These are phyloP conservation scores for Gymnocypris eckloni DNA, from an alignment of 2,797 vertebrate species.

Conservation along the genomic window DNA sequence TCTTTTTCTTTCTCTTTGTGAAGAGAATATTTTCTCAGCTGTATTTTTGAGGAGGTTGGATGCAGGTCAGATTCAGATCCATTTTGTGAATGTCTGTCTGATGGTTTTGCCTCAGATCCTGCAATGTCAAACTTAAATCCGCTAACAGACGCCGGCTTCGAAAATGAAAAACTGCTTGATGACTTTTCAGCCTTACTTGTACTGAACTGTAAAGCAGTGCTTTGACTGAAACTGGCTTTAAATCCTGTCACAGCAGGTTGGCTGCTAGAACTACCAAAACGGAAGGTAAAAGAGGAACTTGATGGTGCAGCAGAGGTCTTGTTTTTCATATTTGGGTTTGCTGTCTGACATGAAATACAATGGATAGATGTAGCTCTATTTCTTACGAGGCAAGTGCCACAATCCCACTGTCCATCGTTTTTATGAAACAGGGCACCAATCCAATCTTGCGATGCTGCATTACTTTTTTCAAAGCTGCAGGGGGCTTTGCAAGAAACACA, in stretches of 20 bases:
- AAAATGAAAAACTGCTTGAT: conserved; percentile 84
- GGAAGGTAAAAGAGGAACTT: conserved; percentile 73
- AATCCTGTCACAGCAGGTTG: no score
- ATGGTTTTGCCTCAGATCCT: conserved; percentile 71
- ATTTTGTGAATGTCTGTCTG: conserved; percentile 51
- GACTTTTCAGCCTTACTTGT: conserved; percentile 60
- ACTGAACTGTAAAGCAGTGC: no score
- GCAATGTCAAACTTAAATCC: conserved; percentile 92
- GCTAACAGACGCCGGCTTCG: conserved; percentile 72
- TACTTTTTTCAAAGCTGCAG: background rate
- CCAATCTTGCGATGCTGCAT: background rate
- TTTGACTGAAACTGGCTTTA: no score
- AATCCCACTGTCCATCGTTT: conserved; percentile 79
- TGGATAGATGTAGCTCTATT: conserved; percentile 77
- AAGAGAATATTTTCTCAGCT: conserved; percentile 72
- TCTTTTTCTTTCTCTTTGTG: conserved; percentile 78
- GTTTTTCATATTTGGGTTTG: conserved; percentile 79
- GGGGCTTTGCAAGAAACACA: conserved; percentile 58
- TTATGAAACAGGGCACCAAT: conserved; percentile 66
- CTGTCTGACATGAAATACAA: conserved; percentile 81
- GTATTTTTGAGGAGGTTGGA: conserved; percentile 70
- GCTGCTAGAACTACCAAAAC: conserved; percentile 1
- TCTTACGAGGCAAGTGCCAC: conserved; percentile 74
- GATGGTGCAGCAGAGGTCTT: conserved; percentile 60
- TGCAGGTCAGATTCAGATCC: conserved; percentile 70